phyloP scores from a whole-genome alignment of 1,140 invertebrate genomes.

The Trichomalopsis sarcophagae region DNA sequence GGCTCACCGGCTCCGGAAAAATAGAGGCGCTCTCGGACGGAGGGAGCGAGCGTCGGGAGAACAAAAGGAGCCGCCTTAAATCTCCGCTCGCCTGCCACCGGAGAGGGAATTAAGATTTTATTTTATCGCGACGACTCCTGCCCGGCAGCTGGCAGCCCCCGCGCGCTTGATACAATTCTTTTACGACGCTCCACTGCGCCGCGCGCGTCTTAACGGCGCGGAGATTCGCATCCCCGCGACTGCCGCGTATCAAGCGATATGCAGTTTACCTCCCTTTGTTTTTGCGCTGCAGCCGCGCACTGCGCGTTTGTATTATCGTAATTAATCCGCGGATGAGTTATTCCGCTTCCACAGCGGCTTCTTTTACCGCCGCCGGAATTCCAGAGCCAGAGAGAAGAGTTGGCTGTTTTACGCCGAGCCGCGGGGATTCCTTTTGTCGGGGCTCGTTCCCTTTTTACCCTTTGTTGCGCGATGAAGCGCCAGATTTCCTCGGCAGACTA shows the following conservation, averaged over 20 bases:
- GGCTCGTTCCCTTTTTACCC: not conserved
- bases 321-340: not conserved
- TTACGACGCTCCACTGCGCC: conserved; percentile 59
- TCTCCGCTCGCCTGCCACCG: conserved; percentile 55
- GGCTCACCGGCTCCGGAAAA: not conserved
- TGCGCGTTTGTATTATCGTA: not conserved
- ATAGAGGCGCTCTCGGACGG: not conserved
- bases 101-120: conserved; percentile 68
- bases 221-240: conserved; percentile 57
- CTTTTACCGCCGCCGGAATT: not conserved
- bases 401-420: not conserved
- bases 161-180: conserved; percentile 67
- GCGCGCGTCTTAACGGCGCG: conserved; percentile 64
- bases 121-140: conserved; percentile 66
- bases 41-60: conserved; percentile 11
- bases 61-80: conserved; percentile 59
- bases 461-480: not conserved
- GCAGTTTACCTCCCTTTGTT: not conserved
- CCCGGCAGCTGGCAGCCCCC: conserved; percentile 46
- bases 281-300: not conserved
- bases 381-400: not conserved
- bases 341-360: not conserved
- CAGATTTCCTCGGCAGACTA: not conserved
- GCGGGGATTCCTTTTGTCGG: not conserved
- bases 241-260: not conserved